phyloP scores from a whole-genome alignment of 2,888 invertebrate species.

The Melieria crassipennis region DNA sequence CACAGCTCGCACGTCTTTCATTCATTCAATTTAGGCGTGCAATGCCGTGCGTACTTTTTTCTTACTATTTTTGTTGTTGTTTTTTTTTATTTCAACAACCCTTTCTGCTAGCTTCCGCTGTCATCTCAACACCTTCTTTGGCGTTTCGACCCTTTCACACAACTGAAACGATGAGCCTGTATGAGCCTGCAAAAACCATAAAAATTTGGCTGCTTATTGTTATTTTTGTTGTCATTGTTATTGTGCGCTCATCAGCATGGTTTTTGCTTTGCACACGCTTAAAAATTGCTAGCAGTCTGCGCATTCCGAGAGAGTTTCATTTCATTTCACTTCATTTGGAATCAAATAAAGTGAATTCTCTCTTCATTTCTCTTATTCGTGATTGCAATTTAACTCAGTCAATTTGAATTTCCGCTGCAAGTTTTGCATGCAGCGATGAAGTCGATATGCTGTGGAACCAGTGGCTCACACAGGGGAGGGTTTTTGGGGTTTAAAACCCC shows the following conservation, averaged over 20 bases:
- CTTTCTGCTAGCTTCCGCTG: conserved; percentile 1
- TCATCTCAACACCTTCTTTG: background rate
- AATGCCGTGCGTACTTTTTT: no score
- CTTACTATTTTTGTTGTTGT: no score
- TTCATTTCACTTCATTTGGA: conserved; percentile 29
- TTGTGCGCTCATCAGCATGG: conserved; percentile 18
- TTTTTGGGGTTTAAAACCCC: no score
- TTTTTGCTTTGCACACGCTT: conserved; percentile 22
- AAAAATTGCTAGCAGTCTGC: conserved; percentile 15
- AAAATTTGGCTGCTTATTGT: conserved; percentile 19
- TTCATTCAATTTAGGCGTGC: no score
- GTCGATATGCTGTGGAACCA: no score
- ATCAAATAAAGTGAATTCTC: no score
- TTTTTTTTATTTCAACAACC: conserved; percentile 34
- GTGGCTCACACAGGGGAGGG: no score
- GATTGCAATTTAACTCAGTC: conserved; percentile 1
- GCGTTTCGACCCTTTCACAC: background rate
- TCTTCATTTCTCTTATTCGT: conserved; percentile 19
- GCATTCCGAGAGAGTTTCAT: background rate
- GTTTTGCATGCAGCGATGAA: background rate
- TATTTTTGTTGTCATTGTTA: conserved; percentile 25
- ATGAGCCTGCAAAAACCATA: conserved; percentile 20
- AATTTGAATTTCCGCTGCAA: background rate
- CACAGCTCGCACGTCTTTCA: conserved; percentile 35
- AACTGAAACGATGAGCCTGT: background rate